Conservation (phyloP, 2,113 vertebrate genomes). For the Gopherus flavomarginatus region DNA sequence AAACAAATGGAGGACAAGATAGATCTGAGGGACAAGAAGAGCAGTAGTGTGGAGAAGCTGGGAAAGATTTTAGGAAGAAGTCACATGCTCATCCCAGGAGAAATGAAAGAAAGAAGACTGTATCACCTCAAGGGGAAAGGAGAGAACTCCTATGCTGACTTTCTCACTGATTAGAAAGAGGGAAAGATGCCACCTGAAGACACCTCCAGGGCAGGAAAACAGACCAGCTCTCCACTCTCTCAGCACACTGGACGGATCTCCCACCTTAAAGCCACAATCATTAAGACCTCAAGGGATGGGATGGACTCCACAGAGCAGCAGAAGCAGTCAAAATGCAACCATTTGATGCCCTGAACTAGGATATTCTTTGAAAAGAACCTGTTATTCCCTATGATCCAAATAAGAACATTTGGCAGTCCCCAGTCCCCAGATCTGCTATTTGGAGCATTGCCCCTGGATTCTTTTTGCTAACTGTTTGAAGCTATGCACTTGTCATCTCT, state of each 20-base stretch:
- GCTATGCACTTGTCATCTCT: not conserved
- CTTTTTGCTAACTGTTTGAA: not conserved
- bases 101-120: not conserved
- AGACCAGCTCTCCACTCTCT: not conserved
- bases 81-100: not conserved
- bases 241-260: not conserved
- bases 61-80: not conserved
- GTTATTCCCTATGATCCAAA: not conserved
- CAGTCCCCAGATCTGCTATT: not conserved
- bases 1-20: not conserved
- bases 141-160: not conserved
- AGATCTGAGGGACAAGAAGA: not conserved
- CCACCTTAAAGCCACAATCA: not conserved
- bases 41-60: not conserved
- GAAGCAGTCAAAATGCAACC: not conserved
- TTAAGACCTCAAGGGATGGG: not conserved
- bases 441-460: not conserved
- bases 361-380: not conserved
- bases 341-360: not conserved
- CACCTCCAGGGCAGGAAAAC: not conserved
- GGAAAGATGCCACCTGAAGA: not conserved
- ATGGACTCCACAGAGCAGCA: not conserved
- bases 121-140: not conserved
- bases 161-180: not conserved
- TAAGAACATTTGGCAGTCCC: not conserved